Evolutionary conservation across 2,797 vertebrate genomes (phyloP).

Genomic region (Babyrousa celebensis): DNA sequence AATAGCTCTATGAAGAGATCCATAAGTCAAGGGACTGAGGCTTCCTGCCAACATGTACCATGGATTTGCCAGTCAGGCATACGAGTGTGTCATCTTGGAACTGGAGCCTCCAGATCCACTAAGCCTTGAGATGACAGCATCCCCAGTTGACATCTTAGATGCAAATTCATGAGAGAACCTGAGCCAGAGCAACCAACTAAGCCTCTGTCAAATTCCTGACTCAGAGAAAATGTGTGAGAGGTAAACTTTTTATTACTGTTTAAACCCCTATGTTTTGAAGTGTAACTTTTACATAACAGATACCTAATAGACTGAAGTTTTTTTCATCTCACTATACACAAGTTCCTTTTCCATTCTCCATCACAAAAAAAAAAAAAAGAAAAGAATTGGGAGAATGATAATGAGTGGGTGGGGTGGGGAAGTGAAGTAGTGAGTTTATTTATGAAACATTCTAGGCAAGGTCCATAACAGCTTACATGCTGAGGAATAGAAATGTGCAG

Average conservation of each 20-base stretch:
- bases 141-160: background rate
- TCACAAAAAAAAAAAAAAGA: background rate
- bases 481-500: background rate
- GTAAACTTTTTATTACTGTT: background rate
- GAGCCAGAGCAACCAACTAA: background rate
- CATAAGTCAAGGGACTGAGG: background rate
- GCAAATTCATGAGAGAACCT: background rate
- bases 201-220: background rate
- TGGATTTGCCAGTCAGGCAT: background rate
- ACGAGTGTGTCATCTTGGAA: background rate
- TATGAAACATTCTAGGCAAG: background rate
- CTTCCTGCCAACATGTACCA: background rate
- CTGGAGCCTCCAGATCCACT: background rate
- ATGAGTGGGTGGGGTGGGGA: background rate
- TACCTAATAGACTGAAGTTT: background rate
- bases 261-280: background rate
- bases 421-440: background rate
- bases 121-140: background rate
- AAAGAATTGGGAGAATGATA: background rate
- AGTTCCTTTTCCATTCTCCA: background rate
- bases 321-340: background rate
- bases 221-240: background rate
- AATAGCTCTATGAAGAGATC: background rate
- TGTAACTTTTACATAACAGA: background rate
- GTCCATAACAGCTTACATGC: background rate